Percentiles rank a stretch among this genome's conserved stretches.
Conservation (phyloP, 2,888 invertebrate species). For the Nomada lathburiana region DNA sequence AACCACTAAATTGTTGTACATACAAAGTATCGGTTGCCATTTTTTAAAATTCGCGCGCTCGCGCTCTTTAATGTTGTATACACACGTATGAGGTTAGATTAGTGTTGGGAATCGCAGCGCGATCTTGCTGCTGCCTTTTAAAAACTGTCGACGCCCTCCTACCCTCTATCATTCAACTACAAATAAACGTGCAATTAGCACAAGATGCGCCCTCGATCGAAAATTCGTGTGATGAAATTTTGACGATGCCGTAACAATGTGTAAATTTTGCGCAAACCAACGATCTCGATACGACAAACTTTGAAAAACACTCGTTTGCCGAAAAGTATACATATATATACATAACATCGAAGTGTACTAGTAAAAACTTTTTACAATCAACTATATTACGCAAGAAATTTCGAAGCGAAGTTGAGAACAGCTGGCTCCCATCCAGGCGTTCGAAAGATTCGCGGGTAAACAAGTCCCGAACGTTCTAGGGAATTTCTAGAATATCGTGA, state of each 20-base stretch:
- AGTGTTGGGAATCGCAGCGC: constrained; percentile 47
- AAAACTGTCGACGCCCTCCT: background rate
- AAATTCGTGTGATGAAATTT: constrained; percentile 19
- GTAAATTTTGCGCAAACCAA: background rate
- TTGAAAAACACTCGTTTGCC: background rate
- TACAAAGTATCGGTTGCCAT: constrained; percentile 57
- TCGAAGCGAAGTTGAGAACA: background rate
- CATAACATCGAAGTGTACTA: background rate
- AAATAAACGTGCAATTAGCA: constrained; percentile 6
- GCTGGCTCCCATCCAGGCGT: background rate
- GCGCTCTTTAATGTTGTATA: constrained; percentile 26
- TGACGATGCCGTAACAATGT: background rate
- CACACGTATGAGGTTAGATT: constrained; percentile 38
- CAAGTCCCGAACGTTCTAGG: constrained; percentile 6
- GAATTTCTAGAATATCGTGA: background rate
- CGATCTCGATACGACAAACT: background rate
- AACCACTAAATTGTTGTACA: constrained; percentile 64
- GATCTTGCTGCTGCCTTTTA: constrained; percentile 3
- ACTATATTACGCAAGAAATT: background rate
- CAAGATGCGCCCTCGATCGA: constrained; percentile 2
- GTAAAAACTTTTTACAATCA: background rate
- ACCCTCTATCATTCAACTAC: background rate
- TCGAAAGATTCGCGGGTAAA: background rate
- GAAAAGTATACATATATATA: background rate
- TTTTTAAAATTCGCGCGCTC: constrained; percentile 21